Evolutionary conservation across 2,797 vertebrate genomes (phyloP).

Genomic region (Apodemus agrarius): DNA sequence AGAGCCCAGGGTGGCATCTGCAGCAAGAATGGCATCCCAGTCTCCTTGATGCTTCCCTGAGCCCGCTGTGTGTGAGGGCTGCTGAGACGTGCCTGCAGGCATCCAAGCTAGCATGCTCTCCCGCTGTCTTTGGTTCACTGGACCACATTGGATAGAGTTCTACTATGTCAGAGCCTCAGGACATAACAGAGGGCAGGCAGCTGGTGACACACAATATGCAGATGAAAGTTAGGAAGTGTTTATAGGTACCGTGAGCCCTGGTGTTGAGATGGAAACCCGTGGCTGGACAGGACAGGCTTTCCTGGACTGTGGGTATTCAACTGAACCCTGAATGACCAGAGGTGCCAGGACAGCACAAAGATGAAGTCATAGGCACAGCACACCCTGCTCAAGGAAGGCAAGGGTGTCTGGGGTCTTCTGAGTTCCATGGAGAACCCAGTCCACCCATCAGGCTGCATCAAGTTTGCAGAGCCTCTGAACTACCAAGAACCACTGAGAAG

Average conservation of each 20-base stretch:
- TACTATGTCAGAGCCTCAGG: background rate
- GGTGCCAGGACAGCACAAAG: background rate
- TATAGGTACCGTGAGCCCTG: background rate
- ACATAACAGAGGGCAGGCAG: background rate
- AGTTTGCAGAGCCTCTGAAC: background rate
- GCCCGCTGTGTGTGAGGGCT: background rate
- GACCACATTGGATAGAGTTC: fast-evolving
- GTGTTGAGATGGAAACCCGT: too few species aligned
- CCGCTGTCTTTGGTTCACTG: background rate
- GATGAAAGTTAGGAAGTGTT: background rate
- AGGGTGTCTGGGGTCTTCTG: background rate
- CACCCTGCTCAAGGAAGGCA: background rate
- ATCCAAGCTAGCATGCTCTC: background rate
- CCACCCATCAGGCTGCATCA: background rate
- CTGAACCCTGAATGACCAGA: background rate
- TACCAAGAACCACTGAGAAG: background rate
- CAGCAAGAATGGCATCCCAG: background rate
- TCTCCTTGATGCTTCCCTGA: background rate
- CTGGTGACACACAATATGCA: background rate
- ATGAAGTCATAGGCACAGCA: background rate
- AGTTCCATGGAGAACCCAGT: background rate
- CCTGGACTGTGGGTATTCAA: background rate
- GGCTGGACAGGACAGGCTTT: background rate
- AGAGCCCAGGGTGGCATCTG: background rate
- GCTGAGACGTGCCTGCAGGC: background rate